Percentiles rank a stretch among this genome's conserved stretches.
Conservation (phyloP, 1,140 invertebrate species). For the Eurytemora carolleeae region DNA sequence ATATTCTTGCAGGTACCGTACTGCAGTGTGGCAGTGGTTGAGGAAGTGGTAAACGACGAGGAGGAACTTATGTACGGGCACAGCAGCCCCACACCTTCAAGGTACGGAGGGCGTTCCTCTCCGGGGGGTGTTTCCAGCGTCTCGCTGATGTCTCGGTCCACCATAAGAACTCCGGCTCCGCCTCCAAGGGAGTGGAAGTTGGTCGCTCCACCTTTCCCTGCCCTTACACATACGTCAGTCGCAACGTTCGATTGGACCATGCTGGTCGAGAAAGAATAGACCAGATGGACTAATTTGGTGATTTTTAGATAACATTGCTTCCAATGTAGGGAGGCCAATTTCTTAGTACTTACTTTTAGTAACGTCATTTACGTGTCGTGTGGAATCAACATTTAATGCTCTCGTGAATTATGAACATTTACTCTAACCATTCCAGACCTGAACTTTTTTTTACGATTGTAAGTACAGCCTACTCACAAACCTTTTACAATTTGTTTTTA, state of each 20-base stretch:
- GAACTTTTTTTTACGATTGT: too few relatives aligned
- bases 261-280: slow-evolving; percentile 22
- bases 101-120: not conserved
- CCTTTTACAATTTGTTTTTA: too few relatives aligned
- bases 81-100: not conserved
- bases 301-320: too few relatives aligned
- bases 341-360: too few relatives aligned
- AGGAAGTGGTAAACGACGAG: not conserved
- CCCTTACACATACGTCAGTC: slow-evolving; percentile 58
- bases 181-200: slow-evolving; percentile 40
- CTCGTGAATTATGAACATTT: too few relatives aligned
- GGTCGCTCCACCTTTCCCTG: slow-evolving; percentile 48
- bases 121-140: not conserved
- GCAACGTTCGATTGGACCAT: slow-evolving; percentile 59
- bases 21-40: not conserved
- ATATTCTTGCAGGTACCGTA: too few relatives aligned
- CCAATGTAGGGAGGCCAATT: too few relatives aligned
- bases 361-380: too few relatives aligned
- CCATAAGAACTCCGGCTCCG: slow-evolving; percentile 22
- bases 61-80: not conserved
- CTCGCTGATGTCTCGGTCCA: not conserved
- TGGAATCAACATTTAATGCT: too few relatives aligned
- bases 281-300: too few relatives aligned
- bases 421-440: too few relatives aligned
- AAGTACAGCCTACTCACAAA: too few relatives aligned